These are phyloP conservation scores for Drosophila aff. DNA, from an alignment of 1,140 invertebrate species.

Conservation along the genomic window DNA sequence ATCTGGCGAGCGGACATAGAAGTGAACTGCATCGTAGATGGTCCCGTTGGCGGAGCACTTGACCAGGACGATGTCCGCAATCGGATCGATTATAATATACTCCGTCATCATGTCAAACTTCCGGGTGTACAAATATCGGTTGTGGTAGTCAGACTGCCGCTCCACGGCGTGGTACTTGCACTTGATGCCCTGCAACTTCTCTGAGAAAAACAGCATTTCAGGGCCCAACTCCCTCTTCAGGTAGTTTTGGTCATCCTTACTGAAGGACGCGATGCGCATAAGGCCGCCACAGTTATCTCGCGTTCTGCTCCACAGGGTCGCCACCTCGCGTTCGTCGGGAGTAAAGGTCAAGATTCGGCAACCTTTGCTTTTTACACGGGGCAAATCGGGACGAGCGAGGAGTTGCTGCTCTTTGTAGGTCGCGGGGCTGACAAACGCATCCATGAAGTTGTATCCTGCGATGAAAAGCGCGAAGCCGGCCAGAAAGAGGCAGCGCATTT, in stretches of 20 bases:
- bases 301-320: neutral
- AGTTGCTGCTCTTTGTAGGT: slow-evolving; percentile 5
- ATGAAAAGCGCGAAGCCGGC: neutral
- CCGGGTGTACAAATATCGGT: slow-evolving; percentile 13
- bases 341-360: slow-evolving; percentile 30
- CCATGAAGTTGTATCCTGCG: slow-evolving; percentile 13
- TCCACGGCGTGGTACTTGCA: slow-evolving; percentile 25
- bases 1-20: slow-evolving; percentile 6
- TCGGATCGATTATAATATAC: slow-evolving; percentile 11
- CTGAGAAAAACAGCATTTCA: neutral
- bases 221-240: neutral
- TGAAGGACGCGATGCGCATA: slow-evolving; percentile 5
- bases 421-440: slow-evolving; percentile 9
- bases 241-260: slow-evolving; percentile 13
- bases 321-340: neutral
- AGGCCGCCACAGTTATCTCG: neutral
- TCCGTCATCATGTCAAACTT: neutral
- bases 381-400: neutral
- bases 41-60: slow-evolving; percentile 8
- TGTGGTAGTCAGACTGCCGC: slow-evolving; percentile 21
- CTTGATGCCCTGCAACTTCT: neutral
- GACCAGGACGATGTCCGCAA: slow-evolving; percentile 21
- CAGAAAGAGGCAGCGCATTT: slow-evolving; percentile 18
- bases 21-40: slow-evolving; percentile 36
- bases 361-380: neutral